Percentiles rank a stretch among this genome's conserved stretches.
These are phyloP conservation scores for Drosophila kanekoi DNA, from an alignment of 2,888 invertebrate genomes.

Conservation along the genomic window DNA sequence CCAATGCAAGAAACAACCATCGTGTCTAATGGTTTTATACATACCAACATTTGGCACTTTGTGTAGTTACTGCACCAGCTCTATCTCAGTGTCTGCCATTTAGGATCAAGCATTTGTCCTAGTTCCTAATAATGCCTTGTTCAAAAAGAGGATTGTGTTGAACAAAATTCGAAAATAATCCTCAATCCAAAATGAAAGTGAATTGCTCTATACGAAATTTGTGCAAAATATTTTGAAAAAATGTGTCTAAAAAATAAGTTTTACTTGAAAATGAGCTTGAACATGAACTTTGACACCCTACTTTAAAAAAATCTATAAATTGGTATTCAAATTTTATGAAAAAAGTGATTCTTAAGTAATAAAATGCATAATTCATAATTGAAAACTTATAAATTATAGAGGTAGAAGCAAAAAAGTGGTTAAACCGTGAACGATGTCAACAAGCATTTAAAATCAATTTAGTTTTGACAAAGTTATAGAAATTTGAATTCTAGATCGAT, in stretches of 20 bases:
- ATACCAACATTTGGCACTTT: constrained; percentile 68
- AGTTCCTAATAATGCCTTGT: not conserved
- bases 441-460: not conserved
- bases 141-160: not conserved
- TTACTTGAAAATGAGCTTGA: too few species aligned
- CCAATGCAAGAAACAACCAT: constrained; percentile 57
- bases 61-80: constrained; percentile 32
- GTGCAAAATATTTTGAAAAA: too few species aligned
- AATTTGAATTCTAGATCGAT: not conserved
- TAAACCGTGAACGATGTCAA: not conserved
- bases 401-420: not conserved
- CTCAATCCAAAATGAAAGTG: not conserved
- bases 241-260: too few species aligned
- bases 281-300: too few species aligned
- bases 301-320: too few species aligned
- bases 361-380: too few species aligned
- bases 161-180: not conserved
- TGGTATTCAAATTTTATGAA: too few species aligned
- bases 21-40: constrained; percentile 72
- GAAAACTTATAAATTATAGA: too few species aligned
- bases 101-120: constrained; percentile 1
- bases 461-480: not conserved
- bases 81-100: constrained; percentile 4
- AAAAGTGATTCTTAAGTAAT: too few species aligned
- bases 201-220: too few species aligned